These are phyloP conservation scores for Aleiodes sp. DNA, from an alignment of 1,140 invertebrate species.

Conservation along the genomic window DNA sequence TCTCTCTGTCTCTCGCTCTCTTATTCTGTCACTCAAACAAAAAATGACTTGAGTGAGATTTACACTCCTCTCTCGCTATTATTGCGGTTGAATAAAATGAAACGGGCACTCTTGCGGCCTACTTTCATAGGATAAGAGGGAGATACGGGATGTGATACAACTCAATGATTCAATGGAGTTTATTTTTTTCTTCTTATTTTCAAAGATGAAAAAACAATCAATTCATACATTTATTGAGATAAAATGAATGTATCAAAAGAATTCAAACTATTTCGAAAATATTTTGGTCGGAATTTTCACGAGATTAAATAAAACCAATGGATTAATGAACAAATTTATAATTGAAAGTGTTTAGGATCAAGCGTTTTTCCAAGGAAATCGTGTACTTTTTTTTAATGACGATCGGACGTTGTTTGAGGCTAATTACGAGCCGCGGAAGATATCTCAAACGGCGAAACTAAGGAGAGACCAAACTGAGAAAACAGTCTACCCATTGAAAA, in stretches of 20 bases:
- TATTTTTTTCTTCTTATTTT: background rate
- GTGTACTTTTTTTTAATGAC: constrained; percentile 3
- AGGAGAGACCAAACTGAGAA: constrained; percentile 37
- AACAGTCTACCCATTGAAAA: constrained; percentile 45
- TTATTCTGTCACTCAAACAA: no score
- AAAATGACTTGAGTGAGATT: no score
- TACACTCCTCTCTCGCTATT: no score
- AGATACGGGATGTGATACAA: background rate
- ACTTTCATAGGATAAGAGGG: background rate
- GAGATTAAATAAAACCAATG: no score
- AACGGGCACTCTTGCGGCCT: background rate
- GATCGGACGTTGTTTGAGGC: constrained; percentile 3
- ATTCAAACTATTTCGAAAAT: no score
- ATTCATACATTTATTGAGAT: no score
- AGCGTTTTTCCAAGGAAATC: background rate
- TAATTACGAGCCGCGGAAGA: constrained; percentile 15
- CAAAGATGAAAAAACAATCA: no score
- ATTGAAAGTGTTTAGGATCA: no score
- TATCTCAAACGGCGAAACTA: background rate
- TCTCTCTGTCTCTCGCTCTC: constrained; percentile 6
- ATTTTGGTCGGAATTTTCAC: no score
- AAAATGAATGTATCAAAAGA: no score
- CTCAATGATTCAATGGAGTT: constrained; percentile 1
- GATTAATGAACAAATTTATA: no score
- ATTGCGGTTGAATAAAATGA: no score